Base-by-base conservation (phyloP, 2,888 invertebrate genomes). In the Coelinius sp. region DNA sequence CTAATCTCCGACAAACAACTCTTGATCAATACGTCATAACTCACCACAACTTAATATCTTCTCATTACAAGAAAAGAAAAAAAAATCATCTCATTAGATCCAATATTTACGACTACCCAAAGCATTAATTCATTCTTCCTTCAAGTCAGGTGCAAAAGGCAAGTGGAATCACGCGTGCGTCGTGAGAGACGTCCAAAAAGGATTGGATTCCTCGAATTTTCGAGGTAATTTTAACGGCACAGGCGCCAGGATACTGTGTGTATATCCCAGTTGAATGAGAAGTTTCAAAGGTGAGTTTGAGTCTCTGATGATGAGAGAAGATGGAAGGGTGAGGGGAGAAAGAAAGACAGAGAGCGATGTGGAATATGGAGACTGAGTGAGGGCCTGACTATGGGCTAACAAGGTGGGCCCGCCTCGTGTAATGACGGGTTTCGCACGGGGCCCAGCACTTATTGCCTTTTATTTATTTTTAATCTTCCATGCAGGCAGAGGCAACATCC, bases 321-420 rank as follows among this genome's bases (percentile, higher is more conserved):
- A 44, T 20, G 10, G 31, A 52, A 44, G 53, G 22, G 12, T 38
- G 35, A 38, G 65, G 31, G 65, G 25, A 64, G 80, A 76, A 79
- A 73, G 20, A 6, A 14, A 22, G 49, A 49, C 31, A 31, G 31
- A 31, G 31, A 31, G 31, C 8, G 8, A 31, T 31, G 31, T 31
- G 31, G 31, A 31, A 31, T 31, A 31, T 31, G 31, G 31, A 31
- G 31, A 31, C 31, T 31, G 31, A 31, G 80, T 80, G 78, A 81
- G 81, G 82, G 68, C 74, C 82, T 84, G 83, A 81, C 83, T 79
- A 81, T 66, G 69, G 79, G 83, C 86, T 87, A 87, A 87, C 87
- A 87, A 87, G 87, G 85, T 85, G 83, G 87, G 86, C 85, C 87
- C 84, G 87, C 86, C 87, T 87, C 84, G 84, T 83, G 86, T 86